Percentiles rank a stretch among this genome's conserved stretches.
Conservation (phyloP, 2,797 vertebrate species). For the Eulemur albifrons region DNA sequence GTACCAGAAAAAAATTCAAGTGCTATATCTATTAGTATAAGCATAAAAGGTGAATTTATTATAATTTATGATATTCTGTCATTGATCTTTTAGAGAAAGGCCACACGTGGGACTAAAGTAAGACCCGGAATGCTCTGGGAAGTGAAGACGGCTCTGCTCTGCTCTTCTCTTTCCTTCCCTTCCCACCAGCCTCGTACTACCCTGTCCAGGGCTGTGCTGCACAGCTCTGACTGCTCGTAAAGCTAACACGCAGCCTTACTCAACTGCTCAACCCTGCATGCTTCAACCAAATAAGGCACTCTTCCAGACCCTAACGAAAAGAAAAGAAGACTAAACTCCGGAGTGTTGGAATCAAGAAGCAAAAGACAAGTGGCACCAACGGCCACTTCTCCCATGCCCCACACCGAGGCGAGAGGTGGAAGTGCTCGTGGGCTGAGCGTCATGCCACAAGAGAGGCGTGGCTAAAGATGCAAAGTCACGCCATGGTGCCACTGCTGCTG, state of each 20-base stretch:
- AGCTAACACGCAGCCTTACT: neutral
- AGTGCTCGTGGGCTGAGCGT: fast-evolving
- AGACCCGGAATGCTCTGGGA: neutral
- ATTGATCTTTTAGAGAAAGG: neutral
- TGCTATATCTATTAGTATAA: neutral
- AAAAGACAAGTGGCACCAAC: neutral
- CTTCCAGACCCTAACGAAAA: neutral
- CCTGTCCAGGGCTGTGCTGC: neutral
- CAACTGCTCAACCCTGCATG: neutral
- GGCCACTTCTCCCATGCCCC: neutral
- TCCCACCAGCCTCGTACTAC: neutral
- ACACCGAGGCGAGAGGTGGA: neutral
- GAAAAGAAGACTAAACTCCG: neutral
- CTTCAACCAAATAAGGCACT: neutral
- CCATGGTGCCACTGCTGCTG: fast-evolving
- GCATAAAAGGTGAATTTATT: neutral
- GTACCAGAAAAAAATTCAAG: neutral
- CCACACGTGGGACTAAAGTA: neutral
- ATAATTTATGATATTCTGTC: neutral
- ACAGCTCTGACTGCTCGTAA: neutral
- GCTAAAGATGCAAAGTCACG: fast-evolving
- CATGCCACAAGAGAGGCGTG: fast-evolving
- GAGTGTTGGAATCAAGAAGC: neutral
- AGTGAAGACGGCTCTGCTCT: neutral
- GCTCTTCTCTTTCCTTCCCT: too few species aligned